Conservation (phyloP, 2,888 invertebrate species). For the Diaphora mendica region DNA sequence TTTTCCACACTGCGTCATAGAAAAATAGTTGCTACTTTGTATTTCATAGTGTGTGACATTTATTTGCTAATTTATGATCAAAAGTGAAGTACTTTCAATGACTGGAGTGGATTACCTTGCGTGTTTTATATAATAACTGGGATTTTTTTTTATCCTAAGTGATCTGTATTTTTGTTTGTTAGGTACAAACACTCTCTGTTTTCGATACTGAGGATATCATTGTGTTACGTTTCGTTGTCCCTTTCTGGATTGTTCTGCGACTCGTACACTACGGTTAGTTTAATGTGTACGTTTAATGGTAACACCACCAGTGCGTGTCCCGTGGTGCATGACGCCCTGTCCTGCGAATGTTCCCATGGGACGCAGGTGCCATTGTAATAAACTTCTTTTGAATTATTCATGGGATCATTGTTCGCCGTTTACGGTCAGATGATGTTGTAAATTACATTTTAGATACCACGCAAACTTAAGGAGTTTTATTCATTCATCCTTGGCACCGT, state of each 20-base stretch:
- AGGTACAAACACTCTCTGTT: background rate
- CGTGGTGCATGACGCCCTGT: slow-evolving; percentile 67
- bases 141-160: background rate
- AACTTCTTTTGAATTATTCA: slow-evolving; percentile 68
- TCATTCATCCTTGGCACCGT: slow-evolving; percentile 3
- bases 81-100: background rate
- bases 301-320: slow-evolving; percentile 45
- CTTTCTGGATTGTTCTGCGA: slow-evolving; percentile 25
- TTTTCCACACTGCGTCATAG: slow-evolving; percentile 3
- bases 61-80: background rate
- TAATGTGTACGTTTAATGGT: slow-evolving; percentile 43
- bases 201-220: background rate
- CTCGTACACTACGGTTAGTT: slow-evolving; percentile 31
- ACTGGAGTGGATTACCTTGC: background rate
- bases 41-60: background rate
- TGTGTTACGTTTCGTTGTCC: background rate
- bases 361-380: slow-evolving; percentile 71
- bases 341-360: slow-evolving; percentile 74
- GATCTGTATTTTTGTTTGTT: background rate
- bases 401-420: slow-evolving; percentile 64
- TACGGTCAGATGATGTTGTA: slow-evolving; percentile 58
- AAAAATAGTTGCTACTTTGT: slow-evolving; percentile 4
- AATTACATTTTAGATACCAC: slow-evolving; percentile 49
- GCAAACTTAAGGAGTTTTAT: slow-evolving; percentile 33
- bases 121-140: background rate